Evolutionary conservation across 1,140 invertebrate species (phyloP), one percentile per base, ranked within the genome.

Genomic region (Drosophila sproati): DNA sequence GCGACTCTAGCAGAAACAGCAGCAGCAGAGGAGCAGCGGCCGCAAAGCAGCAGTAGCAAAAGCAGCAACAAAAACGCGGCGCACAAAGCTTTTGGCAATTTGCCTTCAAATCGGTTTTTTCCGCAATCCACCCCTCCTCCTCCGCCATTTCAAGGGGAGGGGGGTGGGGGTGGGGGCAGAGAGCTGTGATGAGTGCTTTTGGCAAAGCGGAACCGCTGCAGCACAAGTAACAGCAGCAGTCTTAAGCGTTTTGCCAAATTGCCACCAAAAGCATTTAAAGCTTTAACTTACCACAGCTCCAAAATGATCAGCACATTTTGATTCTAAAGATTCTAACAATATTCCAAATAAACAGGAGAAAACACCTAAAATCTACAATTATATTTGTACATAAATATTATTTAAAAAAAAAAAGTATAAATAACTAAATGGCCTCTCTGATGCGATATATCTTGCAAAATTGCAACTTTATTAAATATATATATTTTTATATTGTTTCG

Each of bases 1-100:
- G 74, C 57, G 56, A 61, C 63, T 72, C 57, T 61, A 67, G 71
- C 78, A 75, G 43, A 47, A 51, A 28, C 55, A 75, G 59, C 55
- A 56, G 32, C 10, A 64, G 47, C 60, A 68, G 37, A 60, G 52
- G 48, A 48, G 70, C 56, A 10, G n/a, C 35, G 62, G 12, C 12
- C 78, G 77, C 82, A 87, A 87, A 87, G 77, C 83, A 20, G 3
- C 61, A 63, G 35, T 72, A 52, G n/a, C 72, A 77, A 34, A 55
- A 64, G 29, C 73, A 68, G 48, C 71, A 75, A 54, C 47, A 59
- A 54, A 60, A 59, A 41, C 55, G 70, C 64, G 12, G n/a, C 35
- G 62, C 78, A 80, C 82, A 87, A 87, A 87, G 77, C 83, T 83
- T 88, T 87, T 87, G 83, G 83, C 83, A 82, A 87, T 87, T 80